Conservation (phyloP, 2,113 vertebrate genomes). For the Epinephelus cyanopodus region DNA sequence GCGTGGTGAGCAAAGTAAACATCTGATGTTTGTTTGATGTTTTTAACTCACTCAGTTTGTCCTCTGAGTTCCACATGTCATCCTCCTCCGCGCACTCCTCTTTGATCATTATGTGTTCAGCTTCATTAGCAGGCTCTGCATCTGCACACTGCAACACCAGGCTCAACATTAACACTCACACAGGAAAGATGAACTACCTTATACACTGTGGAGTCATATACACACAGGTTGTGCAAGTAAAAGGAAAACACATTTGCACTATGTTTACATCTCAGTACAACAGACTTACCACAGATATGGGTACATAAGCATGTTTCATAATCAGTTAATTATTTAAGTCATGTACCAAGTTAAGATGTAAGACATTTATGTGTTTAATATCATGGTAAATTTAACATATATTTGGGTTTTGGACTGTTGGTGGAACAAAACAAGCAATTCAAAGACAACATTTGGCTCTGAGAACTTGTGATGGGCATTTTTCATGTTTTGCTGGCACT, state of each 20-base stretch:
- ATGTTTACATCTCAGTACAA: background rate
- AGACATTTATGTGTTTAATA: background rate
- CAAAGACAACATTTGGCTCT: background rate
- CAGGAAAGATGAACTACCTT: background rate
- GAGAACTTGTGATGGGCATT: background rate
- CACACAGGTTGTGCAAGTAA: background rate
- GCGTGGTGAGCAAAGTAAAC: background rate
- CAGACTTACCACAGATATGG: background rate
- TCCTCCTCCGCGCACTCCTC: conserved; percentile 60
- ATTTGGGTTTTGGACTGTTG: background rate
- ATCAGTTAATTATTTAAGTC: background rate
- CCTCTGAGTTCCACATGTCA: conserved; percentile 51
- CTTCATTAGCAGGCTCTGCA: conserved; percentile 9
- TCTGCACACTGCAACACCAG: conserved; percentile 44
- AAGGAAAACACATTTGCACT: background rate
- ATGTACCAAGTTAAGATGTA: background rate
- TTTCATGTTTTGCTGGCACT: background rate
- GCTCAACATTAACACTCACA: background rate
- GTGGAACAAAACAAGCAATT: background rate
- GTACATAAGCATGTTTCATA: background rate
- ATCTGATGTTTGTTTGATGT: background rate
- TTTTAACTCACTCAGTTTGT: conserved; percentile 55
- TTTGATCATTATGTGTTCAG: conserved; percentile 56
- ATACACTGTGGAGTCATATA: background rate
- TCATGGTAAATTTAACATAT: background rate